phyloP scores from a whole-genome alignment of 2,888 invertebrate species.

The Polydrusus cervinus region DNA sequence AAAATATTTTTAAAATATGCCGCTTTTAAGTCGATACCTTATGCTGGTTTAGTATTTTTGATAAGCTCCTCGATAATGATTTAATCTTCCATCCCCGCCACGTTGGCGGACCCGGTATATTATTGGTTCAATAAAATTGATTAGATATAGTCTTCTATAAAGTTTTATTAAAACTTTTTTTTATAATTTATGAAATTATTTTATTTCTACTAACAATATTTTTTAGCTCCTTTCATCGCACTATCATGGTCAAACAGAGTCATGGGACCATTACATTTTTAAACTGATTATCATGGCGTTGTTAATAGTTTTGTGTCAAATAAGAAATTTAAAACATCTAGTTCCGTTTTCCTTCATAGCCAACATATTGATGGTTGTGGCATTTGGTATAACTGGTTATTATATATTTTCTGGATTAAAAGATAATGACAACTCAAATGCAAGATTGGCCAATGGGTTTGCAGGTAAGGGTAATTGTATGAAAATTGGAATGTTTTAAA shows the following conservation, averaged over 20 bases:
- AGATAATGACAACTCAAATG: constrained; percentile 35
- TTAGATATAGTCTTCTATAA: too few relatives aligned
- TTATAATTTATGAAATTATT: too few relatives aligned
- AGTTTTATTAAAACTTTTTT: too few relatives aligned
- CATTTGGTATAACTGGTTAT: constrained; percentile 87
- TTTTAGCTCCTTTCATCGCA: constrained; percentile 76
- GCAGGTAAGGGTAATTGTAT: constrained; percentile 26
- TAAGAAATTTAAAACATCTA: constrained; percentile 85
- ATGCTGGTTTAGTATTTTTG: too few relatives aligned
- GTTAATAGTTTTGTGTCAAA: constrained; percentile 81
- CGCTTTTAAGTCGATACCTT: too few relatives aligned
- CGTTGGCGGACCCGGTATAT: too few relatives aligned
- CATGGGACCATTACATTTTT: constrained; percentile 74
- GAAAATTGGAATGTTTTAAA: too few relatives aligned
- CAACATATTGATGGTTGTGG: constrained; percentile 82
- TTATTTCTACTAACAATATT: too few relatives aligned
- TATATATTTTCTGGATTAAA: constrained; percentile 80
- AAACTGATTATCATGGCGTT: constrained; percentile 81
- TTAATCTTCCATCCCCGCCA: too few relatives aligned
- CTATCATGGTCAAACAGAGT: constrained; percentile 74
- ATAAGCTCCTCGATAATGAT: too few relatives aligned
- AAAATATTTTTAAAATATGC: too few relatives aligned
- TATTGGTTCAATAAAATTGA: too few relatives aligned
- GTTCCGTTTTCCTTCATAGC: constrained; percentile 93
- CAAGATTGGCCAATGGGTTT: constrained; percentile 68